A percentile compares a stretch with the other conserved stretches of the same genome.
Evolutionary conservation across 2,113 vertebrate genomes (phyloP).

Genomic region (Rana temporaria): DNA sequence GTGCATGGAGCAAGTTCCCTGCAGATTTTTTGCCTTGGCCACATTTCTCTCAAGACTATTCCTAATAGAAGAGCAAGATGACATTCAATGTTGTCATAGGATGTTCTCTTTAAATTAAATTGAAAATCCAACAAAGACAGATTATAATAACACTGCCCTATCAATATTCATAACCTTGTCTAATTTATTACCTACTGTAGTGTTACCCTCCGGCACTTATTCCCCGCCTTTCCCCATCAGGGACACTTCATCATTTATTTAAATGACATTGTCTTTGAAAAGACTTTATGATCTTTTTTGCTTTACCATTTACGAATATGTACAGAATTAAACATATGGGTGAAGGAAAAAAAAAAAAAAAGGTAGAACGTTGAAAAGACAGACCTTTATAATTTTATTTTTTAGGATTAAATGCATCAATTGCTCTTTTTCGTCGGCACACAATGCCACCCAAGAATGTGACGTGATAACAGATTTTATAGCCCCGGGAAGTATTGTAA

Average conservation of each 20-base stretch:
- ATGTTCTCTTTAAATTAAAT: conserved; percentile 44
- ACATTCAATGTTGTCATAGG: conserved; percentile 20
- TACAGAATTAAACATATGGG: background rate
- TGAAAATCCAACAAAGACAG: conserved; percentile 42
- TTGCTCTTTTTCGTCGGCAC: too few relatives aligned
- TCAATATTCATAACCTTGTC: conserved; percentile 53
- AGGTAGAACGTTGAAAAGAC: conserved; percentile 25
- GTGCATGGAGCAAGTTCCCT: too few relatives aligned
- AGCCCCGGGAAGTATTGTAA: background rate
- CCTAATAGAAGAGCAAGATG: background rate
- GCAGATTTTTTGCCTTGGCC: too few relatives aligned
- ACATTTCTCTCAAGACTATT: too few relatives aligned
- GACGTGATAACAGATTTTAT: conserved; percentile 3
- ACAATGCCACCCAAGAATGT: conserved; percentile 9
- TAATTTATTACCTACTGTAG: conserved; percentile 24
- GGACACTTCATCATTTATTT: conserved; percentile 57
- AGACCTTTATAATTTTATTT: background rate
- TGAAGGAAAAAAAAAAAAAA: background rate
- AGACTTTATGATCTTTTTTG: conserved; percentile 52
- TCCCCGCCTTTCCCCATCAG: conserved; percentile 49
- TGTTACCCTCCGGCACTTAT: conserved; percentile 42
- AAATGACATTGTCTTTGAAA: conserved; percentile 53
- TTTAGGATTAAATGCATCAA: background rate
- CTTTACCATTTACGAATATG: conserved; percentile 43
- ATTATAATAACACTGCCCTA: conserved; percentile 42